Conservation (phyloP, 2,888 invertebrate species). For the Apomyelois bistriatella region DNA sequence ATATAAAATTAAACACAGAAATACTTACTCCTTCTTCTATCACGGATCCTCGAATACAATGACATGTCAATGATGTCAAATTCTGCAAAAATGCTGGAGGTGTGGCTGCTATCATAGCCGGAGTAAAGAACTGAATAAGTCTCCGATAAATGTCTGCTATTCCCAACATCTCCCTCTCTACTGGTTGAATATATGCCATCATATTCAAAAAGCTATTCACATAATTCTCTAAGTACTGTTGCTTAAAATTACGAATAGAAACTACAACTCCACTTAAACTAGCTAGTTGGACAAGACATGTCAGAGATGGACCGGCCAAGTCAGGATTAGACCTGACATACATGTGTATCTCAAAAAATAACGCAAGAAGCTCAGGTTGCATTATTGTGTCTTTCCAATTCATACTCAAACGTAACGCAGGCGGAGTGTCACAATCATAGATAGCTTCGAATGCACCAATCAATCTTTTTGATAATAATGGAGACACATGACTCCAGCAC, state of each 20-base stretch:
- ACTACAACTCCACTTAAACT: slow-evolving; percentile 66
- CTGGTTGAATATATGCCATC: slow-evolving; percentile 64
- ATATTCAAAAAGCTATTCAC: slow-evolving; percentile 67
- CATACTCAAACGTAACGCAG: slow-evolving; percentile 82
- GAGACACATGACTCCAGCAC: slow-evolving; percentile 89
- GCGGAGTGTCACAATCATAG: slow-evolving; percentile 83
- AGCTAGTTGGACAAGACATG: slow-evolving; percentile 89
- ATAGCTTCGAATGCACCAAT: slow-evolving; percentile 86
- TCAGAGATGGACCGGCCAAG: slow-evolving; percentile 87
- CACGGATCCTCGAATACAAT: slow-evolving; percentile 66
- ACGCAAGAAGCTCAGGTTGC: slow-evolving; percentile 85
- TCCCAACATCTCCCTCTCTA: slow-evolving; percentile 65
- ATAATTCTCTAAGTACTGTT: slow-evolving; percentile 69
- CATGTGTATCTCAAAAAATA: slow-evolving; percentile 91
- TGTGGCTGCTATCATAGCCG: slow-evolving; percentile 58
- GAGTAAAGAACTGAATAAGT: slow-evolving; percentile 67
- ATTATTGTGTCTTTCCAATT: slow-evolving; percentile 89
- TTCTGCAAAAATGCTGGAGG: slow-evolving; percentile 67
- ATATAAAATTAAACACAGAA: not conserved
- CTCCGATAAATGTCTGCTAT: slow-evolving; percentile 70
- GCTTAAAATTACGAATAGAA: slow-evolving; percentile 55
- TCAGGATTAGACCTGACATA: slow-evolving; percentile 88
- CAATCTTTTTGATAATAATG: slow-evolving; percentile 83
- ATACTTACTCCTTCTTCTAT: slow-evolving; percentile 68
- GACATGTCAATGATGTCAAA: slow-evolving; percentile 63